These are phyloP conservation scores for Eueremaeus valkanovi DNA, from an alignment of 2,888 invertebrate genomes.

Conservation along the genomic window DNA sequence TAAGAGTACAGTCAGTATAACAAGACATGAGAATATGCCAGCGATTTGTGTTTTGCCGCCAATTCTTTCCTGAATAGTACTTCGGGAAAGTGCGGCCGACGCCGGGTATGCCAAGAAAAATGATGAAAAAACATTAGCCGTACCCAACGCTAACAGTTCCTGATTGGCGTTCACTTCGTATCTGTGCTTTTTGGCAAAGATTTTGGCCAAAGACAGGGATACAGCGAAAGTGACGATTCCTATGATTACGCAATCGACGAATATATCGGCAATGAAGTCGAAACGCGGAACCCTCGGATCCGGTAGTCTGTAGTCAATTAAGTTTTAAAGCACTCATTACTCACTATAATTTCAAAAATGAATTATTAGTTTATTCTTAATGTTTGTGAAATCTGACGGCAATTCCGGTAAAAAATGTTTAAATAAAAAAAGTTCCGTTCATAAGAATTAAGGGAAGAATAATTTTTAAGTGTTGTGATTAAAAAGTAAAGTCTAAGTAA, in stretches of 20 bases:
- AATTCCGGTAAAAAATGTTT: too few species aligned
- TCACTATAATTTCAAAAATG: too few species aligned
- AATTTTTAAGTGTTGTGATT: too few species aligned
- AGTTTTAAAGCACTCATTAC: background rate
- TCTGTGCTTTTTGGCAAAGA: slow-evolving; percentile 67
- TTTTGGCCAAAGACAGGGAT: slow-evolving; percentile 69
- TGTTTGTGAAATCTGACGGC: too few species aligned
- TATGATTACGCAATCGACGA: slow-evolving; percentile 46
- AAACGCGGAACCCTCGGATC: slow-evolving; percentile 45
- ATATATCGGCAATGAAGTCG: slow-evolving; percentile 43
- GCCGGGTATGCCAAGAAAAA: slow-evolving; percentile 56
- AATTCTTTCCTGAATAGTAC: slow-evolving; percentile 72
- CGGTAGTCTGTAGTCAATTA: slow-evolving; percentile 42
- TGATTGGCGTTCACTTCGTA: slow-evolving; percentile 70
- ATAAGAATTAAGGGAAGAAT: too few species aligned
- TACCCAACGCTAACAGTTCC: slow-evolving; percentile 52
- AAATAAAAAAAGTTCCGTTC: too few species aligned
- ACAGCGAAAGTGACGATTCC: slow-evolving; percentile 65
- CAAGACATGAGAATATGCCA: slow-evolving; percentile 69
- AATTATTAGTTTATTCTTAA: too few species aligned
- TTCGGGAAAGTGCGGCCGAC: slow-evolving; percentile 56
- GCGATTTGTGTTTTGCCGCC: slow-evolving; percentile 80
- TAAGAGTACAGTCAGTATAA: slow-evolving; percentile 72
- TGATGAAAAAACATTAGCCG: slow-evolving; percentile 53
- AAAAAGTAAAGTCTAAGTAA: too few species aligned